Conservation (phyloP, 2,113 vertebrate species). For the Erpornis zantholeuca region DNA sequence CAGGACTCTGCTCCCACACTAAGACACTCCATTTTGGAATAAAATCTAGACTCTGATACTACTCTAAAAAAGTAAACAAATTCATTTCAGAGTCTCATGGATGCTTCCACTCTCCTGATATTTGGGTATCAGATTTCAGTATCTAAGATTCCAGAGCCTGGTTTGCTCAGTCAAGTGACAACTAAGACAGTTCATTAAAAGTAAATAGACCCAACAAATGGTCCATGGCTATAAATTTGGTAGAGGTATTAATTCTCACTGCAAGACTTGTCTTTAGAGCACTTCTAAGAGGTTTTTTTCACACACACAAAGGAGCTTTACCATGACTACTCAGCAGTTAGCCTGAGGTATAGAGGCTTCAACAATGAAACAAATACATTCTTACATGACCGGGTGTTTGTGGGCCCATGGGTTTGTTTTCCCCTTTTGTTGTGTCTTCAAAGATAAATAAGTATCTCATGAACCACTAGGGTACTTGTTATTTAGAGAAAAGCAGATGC, state of each 20-base stretch:
- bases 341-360: not conserved
- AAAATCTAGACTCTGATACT: not conserved
- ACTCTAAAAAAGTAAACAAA: not conserved
- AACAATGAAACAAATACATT: not conserved
- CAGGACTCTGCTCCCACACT: not conserved
- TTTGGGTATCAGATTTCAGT: not conserved
- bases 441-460: not conserved
- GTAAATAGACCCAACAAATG: not conserved
- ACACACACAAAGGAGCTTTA: not conserved
- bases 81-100: not conserved
- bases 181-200: not conserved
- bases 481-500: not conserved
- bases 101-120: not conserved
- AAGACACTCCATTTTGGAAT: not conserved
- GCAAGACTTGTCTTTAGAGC: not conserved
- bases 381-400: not conserved
- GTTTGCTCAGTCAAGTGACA: not conserved
- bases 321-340: not conserved
- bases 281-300: not conserved
- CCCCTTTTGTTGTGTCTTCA: not conserved
- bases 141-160: not conserved
- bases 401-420: fast-evolving
- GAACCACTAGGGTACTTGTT: not conserved
- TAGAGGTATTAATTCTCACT: not conserved
- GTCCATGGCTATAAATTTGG: not conserved